phyloP scores from a whole-genome alignment of 2,113 vertebrate genomes.

The Nesogale talazaci region DNA sequence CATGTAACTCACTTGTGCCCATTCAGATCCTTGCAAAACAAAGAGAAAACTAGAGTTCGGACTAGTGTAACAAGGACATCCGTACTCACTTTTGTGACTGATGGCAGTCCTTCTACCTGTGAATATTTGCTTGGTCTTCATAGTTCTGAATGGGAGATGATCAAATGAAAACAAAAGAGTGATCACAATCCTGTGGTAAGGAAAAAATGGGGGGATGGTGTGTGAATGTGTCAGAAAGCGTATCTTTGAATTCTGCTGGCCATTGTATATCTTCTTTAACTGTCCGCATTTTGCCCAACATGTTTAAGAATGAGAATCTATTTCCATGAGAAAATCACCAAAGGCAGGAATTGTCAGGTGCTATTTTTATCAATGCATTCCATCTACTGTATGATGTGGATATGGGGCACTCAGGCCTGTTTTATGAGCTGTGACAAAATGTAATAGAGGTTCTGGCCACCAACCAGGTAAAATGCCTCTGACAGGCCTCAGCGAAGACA shows the following conservation, averaged over 20 bases:
- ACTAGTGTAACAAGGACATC: too few species aligned
- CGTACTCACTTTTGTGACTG: too few species aligned
- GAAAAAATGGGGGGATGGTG: neutral
- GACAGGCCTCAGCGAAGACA: neutral
- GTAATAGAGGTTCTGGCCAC: constrained; percentile 54
- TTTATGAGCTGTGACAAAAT: constrained; percentile 69
- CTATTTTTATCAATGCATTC: constrained; percentile 6
- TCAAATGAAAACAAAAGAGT: constrained; percentile 31
- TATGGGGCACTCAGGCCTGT: neutral
- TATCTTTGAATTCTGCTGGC: neutral
- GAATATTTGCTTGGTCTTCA: neutral
- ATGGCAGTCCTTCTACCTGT: neutral
- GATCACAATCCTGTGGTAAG: neutral
- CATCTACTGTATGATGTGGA: neutral
- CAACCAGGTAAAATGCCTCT: constrained; percentile 53
- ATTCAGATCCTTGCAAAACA: neutral
- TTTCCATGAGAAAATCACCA: constrained; percentile 20
- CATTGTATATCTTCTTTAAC: neutral
- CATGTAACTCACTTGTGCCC: neutral
- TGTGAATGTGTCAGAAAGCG: neutral
- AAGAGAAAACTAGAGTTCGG: constrained; percentile 1
- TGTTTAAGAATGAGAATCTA: neutral
- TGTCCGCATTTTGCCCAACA: neutral
- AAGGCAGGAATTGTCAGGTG: constrained; percentile 8
- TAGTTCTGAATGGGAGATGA: neutral